These are phyloP conservation scores for Fulica atra DNA, from an alignment of 2,113 vertebrate species.

Conservation along the genomic window DNA sequence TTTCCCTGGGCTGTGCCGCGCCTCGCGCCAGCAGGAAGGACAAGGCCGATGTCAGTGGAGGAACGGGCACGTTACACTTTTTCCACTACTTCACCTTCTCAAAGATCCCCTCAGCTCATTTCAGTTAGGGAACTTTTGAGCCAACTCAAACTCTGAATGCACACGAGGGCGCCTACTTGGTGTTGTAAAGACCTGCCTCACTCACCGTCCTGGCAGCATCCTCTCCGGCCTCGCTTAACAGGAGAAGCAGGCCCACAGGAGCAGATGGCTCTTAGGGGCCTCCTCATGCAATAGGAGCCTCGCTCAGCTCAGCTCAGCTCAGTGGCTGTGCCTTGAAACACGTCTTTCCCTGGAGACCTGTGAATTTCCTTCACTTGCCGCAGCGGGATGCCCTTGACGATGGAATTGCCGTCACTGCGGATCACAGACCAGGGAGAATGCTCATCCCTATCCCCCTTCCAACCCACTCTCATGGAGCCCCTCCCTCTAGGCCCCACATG, in stretches of 20 bases:
- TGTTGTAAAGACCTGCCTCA: not conserved
- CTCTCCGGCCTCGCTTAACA: not conserved
- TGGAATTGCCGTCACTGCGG: not conserved
- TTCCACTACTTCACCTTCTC: not conserved
- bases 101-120: not conserved
- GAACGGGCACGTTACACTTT: not conserved
- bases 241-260: not conserved
- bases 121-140: not conserved
- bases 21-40: not conserved
- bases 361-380: not conserved
- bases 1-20: not conserved
- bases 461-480: fast-evolving
- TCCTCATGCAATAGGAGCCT: not conserved
- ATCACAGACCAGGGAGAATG: not conserved
- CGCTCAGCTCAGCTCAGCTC: not conserved
- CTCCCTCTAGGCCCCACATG: not conserved
- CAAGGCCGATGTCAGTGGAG: not conserved
- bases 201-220: not conserved
- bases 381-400: not conserved
- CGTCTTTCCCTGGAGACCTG: not conserved
- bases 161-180: not conserved
- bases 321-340: not conserved
- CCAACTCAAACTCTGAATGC: not conserved
- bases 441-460: not conserved
- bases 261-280: not conserved